phyloP scores from a whole-genome alignment of 2,888 invertebrate genomes.

The Drosophila neotestacea region DNA sequence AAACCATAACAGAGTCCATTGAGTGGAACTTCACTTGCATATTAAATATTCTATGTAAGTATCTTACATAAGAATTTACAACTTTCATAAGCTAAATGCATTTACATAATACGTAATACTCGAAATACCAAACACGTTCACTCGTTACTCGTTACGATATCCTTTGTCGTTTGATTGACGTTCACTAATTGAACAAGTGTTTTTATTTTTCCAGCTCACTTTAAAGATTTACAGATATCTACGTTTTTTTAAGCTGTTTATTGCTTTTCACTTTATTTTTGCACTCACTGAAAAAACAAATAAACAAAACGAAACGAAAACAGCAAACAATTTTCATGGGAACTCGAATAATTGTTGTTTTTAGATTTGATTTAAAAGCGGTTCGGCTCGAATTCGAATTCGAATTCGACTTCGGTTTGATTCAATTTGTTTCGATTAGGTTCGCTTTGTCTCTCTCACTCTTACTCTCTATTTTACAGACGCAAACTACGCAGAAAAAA shows the following conservation, averaged over 20 bases:
- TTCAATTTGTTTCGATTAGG: constrained; percentile 17
- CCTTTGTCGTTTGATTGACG: not conserved
- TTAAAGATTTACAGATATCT: not conserved
- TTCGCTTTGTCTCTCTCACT: constrained; percentile 18
- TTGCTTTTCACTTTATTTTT: constrained; percentile 4
- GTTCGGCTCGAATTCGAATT: constrained; percentile 1
- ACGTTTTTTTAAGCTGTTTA: not conserved
- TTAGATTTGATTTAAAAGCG: not conserved
- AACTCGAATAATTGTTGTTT: constrained; percentile 1
- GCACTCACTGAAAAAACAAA: constrained; percentile 11
- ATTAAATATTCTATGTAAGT: not conserved
- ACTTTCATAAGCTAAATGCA: not conserved
- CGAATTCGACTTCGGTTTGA: not conserved
- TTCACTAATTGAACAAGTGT: not conserved
- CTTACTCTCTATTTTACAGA: constrained; percentile 2
- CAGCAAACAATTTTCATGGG: too few species aligned
- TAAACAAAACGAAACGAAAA: not conserved
- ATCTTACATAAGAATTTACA: not conserved
- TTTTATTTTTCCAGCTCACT: not conserved
- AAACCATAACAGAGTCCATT: not conserved
- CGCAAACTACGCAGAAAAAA: too few species aligned
- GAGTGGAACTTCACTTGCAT: not conserved
- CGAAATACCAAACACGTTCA: not conserved
- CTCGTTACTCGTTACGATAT: constrained; percentile 3
- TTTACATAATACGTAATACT: not conserved